phyloP scores from a whole-genome alignment of 92 coral and sea anemone genomes.

The Porites evermanni region DNA sequence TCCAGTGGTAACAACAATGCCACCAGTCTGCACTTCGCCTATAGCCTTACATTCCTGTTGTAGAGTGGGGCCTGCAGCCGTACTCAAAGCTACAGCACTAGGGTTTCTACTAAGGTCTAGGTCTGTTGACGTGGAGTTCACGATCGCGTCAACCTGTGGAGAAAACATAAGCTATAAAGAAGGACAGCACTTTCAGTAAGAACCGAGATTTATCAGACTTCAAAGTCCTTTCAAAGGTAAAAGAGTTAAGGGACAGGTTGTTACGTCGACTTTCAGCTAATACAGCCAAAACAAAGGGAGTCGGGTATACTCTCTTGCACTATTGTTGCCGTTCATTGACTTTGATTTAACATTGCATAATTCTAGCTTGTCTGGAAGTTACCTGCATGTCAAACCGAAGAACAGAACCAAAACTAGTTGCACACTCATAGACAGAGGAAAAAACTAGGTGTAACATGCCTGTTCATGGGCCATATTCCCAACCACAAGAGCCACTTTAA shows the following conservation, averaged over 20 bases:
- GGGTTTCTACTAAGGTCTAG: slow-evolving; percentile 65
- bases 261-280: too few relatives aligned
- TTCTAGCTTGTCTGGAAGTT: too few relatives aligned
- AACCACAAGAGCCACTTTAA: slow-evolving; percentile 34
- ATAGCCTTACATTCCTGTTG: slow-evolving; percentile 64
- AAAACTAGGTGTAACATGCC: slow-evolving; percentile 14
- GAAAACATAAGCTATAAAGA: neutral
- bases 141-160: slow-evolving; percentile 71
- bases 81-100: slow-evolving; percentile 65
- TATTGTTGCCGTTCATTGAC: too few relatives aligned
- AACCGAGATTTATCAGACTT: too few relatives aligned
- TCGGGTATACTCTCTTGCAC: too few relatives aligned
- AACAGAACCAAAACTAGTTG: too few relatives aligned
- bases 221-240: neutral
- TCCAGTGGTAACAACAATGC: slow-evolving; percentile 64
- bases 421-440: too few relatives aligned
- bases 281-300: too few relatives aligned
- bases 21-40: slow-evolving; percentile 56
- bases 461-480: slow-evolving; percentile 52
- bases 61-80: slow-evolving; percentile 70
- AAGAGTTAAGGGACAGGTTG: neutral
- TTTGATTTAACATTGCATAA: too few relatives aligned
- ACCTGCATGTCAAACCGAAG: too few relatives aligned
- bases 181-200: neutral
- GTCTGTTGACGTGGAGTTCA: slow-evolving; percentile 67